Evolutionary conservation across 2,113 vertebrate genomes (phyloP), one percentile per base, ranked within the genome.

Genomic region (Pitta sordida): DNA sequence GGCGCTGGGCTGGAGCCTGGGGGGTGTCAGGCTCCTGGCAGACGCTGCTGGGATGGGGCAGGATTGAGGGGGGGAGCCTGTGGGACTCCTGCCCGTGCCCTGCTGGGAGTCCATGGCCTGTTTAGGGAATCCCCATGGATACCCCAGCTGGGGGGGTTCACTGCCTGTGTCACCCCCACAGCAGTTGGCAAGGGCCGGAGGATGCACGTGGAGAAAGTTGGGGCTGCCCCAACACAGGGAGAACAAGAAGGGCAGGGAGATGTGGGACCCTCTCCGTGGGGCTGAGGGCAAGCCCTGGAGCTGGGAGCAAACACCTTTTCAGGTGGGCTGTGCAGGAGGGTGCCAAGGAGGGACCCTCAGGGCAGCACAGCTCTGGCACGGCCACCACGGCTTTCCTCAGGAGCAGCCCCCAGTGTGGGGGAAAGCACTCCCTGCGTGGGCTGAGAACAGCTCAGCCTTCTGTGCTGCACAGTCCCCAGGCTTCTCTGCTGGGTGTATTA

Each of bases 11-110:
- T 73, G 88, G 22, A 91, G 86, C 56, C 80, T 37, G 44, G 1
- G 2, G 71, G 53, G 39, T 82, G 73, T 1, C 59, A 8, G 70
- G 64, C 52, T 91, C n/a, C 78, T 39, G 46, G 41, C 71, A 73
- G 69, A 27, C 2, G 1, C 81, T 60, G 56, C 51, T 51, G n/a
- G n/a, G n/a, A n/a, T n/a, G n/a, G n/a, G n/a, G n/a, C n/a, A n/a
- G n/a, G n/a, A n/a, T n/a, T n/a, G 10, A 36, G 39, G 27, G 3
- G 6, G 81, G 39, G 53, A 71, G 52, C 80, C 32, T 1, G 0
- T 2, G 30, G 36, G 0, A 0, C 24, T 39, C 23, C 68, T 16
- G 74, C 22, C 15, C 12, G 1, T 1, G 34, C 26, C 0, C 24
- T 2, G 20, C 22, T 23, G 67, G 48, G 15, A 11, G 51, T 6